These are phyloP conservation scores for Agrotis puta DNA, from an alignment of 2,888 invertebrate genomes.

Conservation along the genomic window DNA sequence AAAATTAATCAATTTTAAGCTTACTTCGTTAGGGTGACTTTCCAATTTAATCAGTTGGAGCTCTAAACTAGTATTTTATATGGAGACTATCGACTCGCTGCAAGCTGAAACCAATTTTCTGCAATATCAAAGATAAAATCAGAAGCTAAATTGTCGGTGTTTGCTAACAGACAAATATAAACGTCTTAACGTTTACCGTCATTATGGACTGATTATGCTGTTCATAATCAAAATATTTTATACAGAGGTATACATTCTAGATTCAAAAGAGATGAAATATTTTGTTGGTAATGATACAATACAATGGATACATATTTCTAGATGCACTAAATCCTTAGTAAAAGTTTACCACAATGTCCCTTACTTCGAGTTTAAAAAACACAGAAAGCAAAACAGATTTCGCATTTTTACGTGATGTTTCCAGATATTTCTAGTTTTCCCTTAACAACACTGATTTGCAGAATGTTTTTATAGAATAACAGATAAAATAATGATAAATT, in stretches of 20 bases:
- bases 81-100: not conserved
- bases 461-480: not conserved
- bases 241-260: too few relatives aligned
- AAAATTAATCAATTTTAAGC: constrained; percentile 6
- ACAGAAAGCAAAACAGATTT: not conserved
- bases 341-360: not conserved
- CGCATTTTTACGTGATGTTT: not conserved
- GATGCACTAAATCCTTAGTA: not conserved
- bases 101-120: not conserved
- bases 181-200: too few relatives aligned
- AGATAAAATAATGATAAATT: constrained; percentile 4
- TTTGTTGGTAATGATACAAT: not conserved
- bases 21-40: constrained; percentile 6
- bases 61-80: not conserved
- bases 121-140: not conserved
- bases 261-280: not conserved
- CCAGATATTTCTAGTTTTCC: not conserved
- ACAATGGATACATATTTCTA: not conserved
- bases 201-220: too few relatives aligned
- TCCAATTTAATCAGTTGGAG: not conserved
- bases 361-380: not conserved
- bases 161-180: not conserved
- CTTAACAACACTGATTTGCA: not conserved
- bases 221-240: too few relatives aligned
- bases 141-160: not conserved